A percentile compares a stretch with the other conserved stretches of the same genome.
Evolutionary conservation across 2,888 invertebrate genomes (phyloP).

Genomic region (Tupiocoris notatus): DNA sequence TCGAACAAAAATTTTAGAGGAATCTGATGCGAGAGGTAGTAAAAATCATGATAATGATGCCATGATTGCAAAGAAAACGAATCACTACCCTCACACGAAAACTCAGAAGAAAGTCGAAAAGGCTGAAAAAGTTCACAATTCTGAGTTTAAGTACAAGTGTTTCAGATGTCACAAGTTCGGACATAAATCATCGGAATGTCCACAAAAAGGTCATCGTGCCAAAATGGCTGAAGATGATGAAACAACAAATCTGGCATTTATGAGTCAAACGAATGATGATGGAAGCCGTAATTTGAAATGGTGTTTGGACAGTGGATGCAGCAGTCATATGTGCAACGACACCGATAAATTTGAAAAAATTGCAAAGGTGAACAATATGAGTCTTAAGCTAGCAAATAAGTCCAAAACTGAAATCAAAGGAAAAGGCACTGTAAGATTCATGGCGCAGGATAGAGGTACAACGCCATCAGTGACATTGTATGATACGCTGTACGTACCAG

Average conservation of each 20-base stretch:
- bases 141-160: neutral
- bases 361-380: too few relatives aligned
- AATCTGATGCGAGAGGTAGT: neutral
- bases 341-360: too few relatives aligned
- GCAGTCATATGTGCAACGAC: too few relatives aligned
- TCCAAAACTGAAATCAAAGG: neutral
- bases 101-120: neutral
- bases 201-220: too few relatives aligned
- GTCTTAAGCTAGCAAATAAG: neutral
- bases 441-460: neutral
- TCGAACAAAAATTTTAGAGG: too few relatives aligned
- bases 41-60: neutral
- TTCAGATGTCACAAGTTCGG: neutral
- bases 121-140: neutral
- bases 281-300: too few relatives aligned
- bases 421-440: neutral
- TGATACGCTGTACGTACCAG: slow-evolving; percentile 1
- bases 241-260: too few relatives aligned
- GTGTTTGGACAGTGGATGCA: slow-evolving; percentile 20
- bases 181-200: too few relatives aligned
- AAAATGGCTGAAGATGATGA: too few relatives aligned
- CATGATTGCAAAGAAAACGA: neutral
- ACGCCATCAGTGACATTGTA: neutral
- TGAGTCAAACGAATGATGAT: too few relatives aligned
- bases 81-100: too few relatives aligned